Percentiles rank a stretch among this genome's conserved stretches.
phyloP scores from a whole-genome alignment of 2,113 vertebrate genomes.

The Setophaga kirtlandii region DNA sequence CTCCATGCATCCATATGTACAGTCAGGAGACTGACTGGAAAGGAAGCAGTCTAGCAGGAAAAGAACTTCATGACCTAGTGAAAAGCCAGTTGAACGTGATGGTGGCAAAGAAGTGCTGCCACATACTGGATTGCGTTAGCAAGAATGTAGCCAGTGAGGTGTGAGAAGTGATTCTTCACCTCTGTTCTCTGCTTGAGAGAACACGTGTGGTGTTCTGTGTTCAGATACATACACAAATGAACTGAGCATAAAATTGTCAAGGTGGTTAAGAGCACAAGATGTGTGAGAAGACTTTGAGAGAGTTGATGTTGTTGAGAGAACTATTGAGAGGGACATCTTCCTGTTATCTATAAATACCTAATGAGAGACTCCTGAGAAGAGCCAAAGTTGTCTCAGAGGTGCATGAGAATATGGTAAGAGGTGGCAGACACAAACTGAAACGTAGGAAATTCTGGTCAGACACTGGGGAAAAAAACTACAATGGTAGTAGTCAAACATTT shows the following conservation, averaged over 20 bases:
- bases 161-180: neutral
- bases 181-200: neutral
- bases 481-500: neutral
- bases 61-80: neutral
- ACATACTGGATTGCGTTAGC: neutral
- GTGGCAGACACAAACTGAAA: neutral
- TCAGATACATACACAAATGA: neutral
- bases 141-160: neutral
- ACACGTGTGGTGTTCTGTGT: neutral
- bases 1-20: fast-evolving
- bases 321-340: neutral
- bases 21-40: neutral
- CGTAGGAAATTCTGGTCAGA: neutral
- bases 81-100: neutral
- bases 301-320: neutral
- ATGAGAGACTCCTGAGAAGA: neutral
- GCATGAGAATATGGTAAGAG: neutral
- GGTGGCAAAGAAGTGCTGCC: neutral
- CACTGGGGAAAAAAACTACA: neutral
- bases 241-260: neutral
- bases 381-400: neutral
- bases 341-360: neutral
- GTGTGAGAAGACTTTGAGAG: neutral
- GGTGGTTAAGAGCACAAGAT: neutral
- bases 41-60: neutral